Conservation (phyloP, 92 coral and sea anemone species). For the Muricea muricata region DNA sequence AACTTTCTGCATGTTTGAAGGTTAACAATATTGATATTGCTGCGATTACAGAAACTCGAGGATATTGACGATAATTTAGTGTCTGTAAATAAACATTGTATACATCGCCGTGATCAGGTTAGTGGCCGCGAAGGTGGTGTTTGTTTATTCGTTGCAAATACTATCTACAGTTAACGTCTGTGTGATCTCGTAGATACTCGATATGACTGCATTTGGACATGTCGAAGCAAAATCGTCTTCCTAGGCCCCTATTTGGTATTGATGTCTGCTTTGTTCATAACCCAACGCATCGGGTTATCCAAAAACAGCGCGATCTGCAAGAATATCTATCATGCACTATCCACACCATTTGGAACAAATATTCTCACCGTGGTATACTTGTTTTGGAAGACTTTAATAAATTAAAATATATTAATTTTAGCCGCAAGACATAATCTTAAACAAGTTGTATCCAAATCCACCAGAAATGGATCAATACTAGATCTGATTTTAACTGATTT, state of each 20-base stretch:
- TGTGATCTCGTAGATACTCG: slow-evolving; percentile 21
- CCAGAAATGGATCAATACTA: not conserved
- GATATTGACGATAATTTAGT: not conserved
- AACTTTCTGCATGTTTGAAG: slow-evolving; percentile 9
- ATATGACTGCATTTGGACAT: slow-evolving; percentile 35
- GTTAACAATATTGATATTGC: slow-evolving; percentile 20
- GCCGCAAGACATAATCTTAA: not conserved
- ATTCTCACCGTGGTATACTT: slow-evolving; percentile 43
- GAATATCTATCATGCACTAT: slow-evolving; percentile 29
- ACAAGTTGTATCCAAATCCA: not conserved
- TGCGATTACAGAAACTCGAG: slow-evolving; percentile 32
- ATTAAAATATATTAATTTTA: not conserved
- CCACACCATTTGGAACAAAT: slow-evolving; percentile 25
- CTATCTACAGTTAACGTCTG: slow-evolving; percentile 4
- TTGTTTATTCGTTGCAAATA: not conserved
- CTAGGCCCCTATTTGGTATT: slow-evolving; percentile 37
- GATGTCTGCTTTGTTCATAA: slow-evolving; percentile 35
- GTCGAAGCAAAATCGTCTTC: slow-evolving; percentile 39
- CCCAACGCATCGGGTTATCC: slow-evolving; percentile 31
- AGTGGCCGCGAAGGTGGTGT: slow-evolving; percentile 16
- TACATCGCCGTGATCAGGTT: slow-evolving; percentile 1
- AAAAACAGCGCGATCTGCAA: slow-evolving; percentile 36
- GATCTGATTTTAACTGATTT: slow-evolving; percentile 29
- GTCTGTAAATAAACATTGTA: not conserved
- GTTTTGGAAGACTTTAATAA: slow-evolving; percentile 39